Percentiles rank a stretch among this genome's conserved stretches.
Evolutionary conservation across 2,113 vertebrate genomes (phyloP).

Genomic region (Cinclus mexicanus): DNA sequence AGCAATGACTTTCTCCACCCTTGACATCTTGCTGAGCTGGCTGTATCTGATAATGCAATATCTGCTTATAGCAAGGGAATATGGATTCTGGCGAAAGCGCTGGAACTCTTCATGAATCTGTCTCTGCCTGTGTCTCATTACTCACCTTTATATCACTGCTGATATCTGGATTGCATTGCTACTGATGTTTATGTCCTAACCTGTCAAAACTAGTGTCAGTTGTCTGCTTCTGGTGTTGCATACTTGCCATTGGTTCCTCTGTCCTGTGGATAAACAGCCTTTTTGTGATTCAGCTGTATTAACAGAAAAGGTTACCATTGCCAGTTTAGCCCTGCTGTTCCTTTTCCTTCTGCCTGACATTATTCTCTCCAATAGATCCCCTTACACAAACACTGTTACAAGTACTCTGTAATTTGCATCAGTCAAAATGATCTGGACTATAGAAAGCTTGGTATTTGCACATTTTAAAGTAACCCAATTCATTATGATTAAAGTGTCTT

Average conservation of each 20-base stretch:
- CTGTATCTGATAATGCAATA: neutral
- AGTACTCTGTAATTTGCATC: neutral
- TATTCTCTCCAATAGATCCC: neutral
- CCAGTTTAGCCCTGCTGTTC: neutral
- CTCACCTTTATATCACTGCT: neutral
- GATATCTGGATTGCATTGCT: neutral
- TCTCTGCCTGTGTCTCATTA: neutral
- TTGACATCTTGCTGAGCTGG: slow-evolving; percentile 56
- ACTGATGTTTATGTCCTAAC: neutral
- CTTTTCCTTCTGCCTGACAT: neutral
- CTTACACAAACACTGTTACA: neutral
- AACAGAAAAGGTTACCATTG: neutral
- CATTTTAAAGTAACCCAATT: neutral
- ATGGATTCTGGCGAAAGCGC: neutral
- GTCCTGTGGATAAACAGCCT: neutral
- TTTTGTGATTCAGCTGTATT: neutral
- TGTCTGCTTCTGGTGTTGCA: neutral
- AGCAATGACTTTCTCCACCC: slow-evolving; percentile 59
- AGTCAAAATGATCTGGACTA: neutral
- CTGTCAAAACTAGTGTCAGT: neutral
- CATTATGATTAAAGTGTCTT: neutral
- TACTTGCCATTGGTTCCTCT: neutral
- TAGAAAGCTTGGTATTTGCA: neutral
- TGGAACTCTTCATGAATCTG: neutral
- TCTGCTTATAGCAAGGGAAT: slow-evolving; percentile 8